Conservation (phyloP, 2,113 vertebrate species). For the Peromyscus californicus region DNA sequence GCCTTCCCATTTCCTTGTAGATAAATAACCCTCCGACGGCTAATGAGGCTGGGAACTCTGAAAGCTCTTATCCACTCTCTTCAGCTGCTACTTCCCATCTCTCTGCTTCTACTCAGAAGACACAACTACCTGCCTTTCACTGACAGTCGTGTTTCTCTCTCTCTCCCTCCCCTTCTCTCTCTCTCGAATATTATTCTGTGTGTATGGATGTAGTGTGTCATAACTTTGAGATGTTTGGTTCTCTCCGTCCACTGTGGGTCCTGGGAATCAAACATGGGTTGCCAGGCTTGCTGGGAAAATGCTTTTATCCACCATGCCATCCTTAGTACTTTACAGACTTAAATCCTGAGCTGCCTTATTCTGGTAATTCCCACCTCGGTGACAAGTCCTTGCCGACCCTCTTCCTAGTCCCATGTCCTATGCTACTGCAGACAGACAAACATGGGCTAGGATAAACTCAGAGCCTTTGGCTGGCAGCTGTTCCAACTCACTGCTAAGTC, state of each 20-base stretch:
- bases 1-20: background rate
- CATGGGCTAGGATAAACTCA: fast-evolving
- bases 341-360: background rate
- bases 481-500: background rate
- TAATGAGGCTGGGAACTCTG: background rate
- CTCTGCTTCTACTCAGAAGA: background rate
- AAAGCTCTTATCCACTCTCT: background rate
- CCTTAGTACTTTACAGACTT: background rate
- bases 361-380: background rate
- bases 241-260: background rate
- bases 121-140: background rate
- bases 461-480: background rate
- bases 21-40: background rate
- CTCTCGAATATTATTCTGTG: background rate
- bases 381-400: background rate
- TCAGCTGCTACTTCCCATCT: too few relatives aligned
- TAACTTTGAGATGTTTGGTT: background rate
- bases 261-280: background rate
- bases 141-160: background rate
- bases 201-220: background rate
- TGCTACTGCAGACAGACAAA: background rate
- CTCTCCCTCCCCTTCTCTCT: too few relatives aligned
- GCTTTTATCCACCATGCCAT: background rate
- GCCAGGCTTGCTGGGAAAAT: background rate
- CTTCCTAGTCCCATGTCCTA: background rate